Conservation (phyloP, 2,888 invertebrate genomes). For the Phortica okadai region DNA sequence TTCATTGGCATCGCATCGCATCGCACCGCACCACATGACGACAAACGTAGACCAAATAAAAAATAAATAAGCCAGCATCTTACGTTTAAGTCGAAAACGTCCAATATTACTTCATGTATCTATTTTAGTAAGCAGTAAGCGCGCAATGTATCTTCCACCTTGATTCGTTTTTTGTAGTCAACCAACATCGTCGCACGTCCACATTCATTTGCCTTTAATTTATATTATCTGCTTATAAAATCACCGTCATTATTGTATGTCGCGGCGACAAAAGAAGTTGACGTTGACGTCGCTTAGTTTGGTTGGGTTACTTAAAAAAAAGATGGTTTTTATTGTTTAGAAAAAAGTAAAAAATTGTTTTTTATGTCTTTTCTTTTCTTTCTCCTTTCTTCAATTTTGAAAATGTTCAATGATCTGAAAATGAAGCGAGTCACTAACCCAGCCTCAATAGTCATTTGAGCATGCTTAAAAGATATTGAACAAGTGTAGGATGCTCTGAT, state of each 20-base stretch:
- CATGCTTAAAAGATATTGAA: too few relatives aligned
- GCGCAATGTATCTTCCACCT: conserved; percentile 26
- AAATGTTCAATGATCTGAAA: neutral
- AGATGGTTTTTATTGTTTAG: conserved; percentile 7
- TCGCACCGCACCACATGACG: neutral
- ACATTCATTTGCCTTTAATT: conserved; percentile 40
- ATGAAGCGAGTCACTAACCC: neutral
- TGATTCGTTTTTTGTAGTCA: conserved; percentile 4
- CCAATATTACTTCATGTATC: conserved; percentile 38
- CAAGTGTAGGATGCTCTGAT: too few relatives aligned
- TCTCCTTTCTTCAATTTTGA: neutral
- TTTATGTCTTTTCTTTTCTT: neutral
- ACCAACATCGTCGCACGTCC: conserved; percentile 10
- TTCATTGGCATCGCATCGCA: neutral
- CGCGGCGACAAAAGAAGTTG: conserved; percentile 19
- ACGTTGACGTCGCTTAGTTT: neutral
- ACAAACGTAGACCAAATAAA: conserved; percentile 5
- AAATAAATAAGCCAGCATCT: conserved; percentile 22
- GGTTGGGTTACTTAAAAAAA: conserved; percentile 14
- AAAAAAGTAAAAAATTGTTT: neutral
- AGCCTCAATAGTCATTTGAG: too few relatives aligned
- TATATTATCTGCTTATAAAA: conserved; percentile 46
- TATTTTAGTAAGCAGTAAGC: conserved; percentile 33
- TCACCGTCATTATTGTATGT: conserved; percentile 41
- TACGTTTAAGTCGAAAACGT: conserved; percentile 9